Conservation (phyloP, 2,113 vertebrate genomes). For the Dermatemys mawii region DNA sequence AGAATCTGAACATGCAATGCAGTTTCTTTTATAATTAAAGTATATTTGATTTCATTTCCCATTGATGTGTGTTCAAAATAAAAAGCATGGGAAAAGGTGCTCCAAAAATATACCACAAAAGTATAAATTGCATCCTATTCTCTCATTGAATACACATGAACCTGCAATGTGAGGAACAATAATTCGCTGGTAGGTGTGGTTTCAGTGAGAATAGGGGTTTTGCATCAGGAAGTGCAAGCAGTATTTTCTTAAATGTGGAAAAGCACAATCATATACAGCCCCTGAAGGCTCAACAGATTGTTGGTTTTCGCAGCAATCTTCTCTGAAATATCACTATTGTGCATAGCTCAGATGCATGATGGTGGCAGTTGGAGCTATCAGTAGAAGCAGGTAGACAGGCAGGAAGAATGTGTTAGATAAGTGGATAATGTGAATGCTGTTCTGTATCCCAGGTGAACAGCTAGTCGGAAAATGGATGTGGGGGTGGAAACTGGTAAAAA, state of each 20-base stretch:
- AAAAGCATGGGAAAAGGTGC: background rate
- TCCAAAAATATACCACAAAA: background rate
- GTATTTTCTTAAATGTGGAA: background rate
- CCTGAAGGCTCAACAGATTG: background rate
- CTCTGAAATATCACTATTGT: background rate
- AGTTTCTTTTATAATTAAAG: background rate
- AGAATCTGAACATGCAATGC: background rate
- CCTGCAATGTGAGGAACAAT: background rate
- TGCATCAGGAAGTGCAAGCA: background rate
- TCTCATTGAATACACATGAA: background rate
- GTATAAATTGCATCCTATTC: background rate
- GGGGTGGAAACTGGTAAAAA: background rate
- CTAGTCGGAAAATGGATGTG: background rate
- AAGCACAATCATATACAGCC: background rate
- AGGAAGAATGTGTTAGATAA: background rate
- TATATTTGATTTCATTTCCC: background rate
- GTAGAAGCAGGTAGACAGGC: background rate
- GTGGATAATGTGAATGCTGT: background rate
- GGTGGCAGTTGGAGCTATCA: background rate
- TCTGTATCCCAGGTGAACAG: background rate
- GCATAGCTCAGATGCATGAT: background rate
- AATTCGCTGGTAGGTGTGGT: background rate
- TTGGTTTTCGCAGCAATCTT: background rate
- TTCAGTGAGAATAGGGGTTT: background rate
- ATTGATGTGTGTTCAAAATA: background rate